These are phyloP conservation scores for Styela clava DNA, from an alignment of 23 tunicate species.

Conservation along the genomic window DNA sequence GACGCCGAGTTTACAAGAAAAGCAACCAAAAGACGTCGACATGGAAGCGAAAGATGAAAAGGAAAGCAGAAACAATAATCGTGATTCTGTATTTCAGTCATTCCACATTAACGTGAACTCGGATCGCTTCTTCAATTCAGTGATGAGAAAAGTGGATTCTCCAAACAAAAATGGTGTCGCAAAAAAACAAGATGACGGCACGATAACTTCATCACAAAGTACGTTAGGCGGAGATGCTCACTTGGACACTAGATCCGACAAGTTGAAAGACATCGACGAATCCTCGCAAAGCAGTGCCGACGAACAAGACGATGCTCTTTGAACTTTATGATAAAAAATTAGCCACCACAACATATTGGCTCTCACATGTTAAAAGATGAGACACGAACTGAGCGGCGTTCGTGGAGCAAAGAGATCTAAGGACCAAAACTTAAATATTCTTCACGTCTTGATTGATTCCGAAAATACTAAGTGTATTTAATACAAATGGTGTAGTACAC, in stretches of 20 bases:
- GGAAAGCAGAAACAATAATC: neutral
- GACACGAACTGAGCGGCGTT: too few relatives aligned
- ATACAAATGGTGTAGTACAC: too few relatives aligned
- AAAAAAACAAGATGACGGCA: neutral
- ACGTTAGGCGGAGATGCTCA: neutral
- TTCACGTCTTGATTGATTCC: too few relatives aligned
- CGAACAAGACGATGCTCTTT: neutral
- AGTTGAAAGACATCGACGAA: neutral
- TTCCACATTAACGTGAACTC: conserved; percentile 2
- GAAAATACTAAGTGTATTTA: too few relatives aligned
- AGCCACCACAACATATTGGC: too few relatives aligned
- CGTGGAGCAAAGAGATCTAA: too few relatives aligned
- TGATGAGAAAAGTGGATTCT: neutral
- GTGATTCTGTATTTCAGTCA: neutral
- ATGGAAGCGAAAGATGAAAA: neutral
- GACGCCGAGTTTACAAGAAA: neutral
- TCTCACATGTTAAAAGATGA: too few relatives aligned
- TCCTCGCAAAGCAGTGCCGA: neutral
- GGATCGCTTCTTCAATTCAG: neutral
- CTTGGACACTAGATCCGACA: neutral
- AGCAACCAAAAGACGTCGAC: neutral
- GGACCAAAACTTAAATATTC: too few relatives aligned
- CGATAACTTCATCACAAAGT: neutral
- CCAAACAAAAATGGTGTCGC: neutral
- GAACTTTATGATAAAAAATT: too few relatives aligned